Conservation (phyloP, 2,888 invertebrate species). For the Brachycybe producta region DNA sequence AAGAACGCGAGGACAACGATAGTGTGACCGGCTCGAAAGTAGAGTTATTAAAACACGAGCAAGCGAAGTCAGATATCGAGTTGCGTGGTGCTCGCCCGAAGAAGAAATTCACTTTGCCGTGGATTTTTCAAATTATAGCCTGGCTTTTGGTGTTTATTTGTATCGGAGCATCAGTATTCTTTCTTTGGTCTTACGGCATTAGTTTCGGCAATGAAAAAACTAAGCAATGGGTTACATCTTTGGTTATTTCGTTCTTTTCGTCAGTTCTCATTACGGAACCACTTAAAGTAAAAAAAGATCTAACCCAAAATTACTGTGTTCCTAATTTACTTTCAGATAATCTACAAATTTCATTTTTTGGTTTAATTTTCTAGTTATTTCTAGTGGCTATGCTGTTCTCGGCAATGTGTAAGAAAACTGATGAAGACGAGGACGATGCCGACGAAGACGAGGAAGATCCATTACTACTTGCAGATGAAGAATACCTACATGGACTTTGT, state of each 20-base stretch:
- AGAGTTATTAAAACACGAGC: slow-evolving; percentile 1
- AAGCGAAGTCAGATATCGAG: neutral
- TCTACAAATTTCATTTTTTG: neutral
- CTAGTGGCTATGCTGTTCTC: slow-evolving; percentile 26
- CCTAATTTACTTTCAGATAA: neutral
- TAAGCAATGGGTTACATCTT: slow-evolving; percentile 39
- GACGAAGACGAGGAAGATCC: slow-evolving; percentile 27
- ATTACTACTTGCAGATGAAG: slow-evolving; percentile 21
- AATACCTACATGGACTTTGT: slow-evolving; percentile 19
- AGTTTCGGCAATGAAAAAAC: slow-evolving; percentile 37
- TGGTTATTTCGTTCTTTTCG: slow-evolving; percentile 37
- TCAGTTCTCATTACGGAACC: slow-evolving; percentile 40
- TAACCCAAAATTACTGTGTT: too few relatives aligned
- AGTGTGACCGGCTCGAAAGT: slow-evolving; percentile 5
- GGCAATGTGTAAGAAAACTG: slow-evolving; percentile 24
- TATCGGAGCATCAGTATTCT: slow-evolving; percentile 29
- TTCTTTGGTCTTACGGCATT: slow-evolving; percentile 37
- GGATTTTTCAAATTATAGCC: slow-evolving; percentile 28
- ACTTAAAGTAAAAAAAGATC: slow-evolving; percentile 32
- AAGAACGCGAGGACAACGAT: neutral
- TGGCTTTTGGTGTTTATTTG: slow-evolving; percentile 34
- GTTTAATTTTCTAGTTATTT: slow-evolving; percentile 23
- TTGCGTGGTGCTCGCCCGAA: slow-evolving; percentile 2
- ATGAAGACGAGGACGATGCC: slow-evolving; percentile 28
- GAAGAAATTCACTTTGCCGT: slow-evolving; percentile 22